These are phyloP conservation scores for Melozone crissalis DNA, from an alignment of 2,113 vertebrate genomes.

Conservation along the genomic window DNA sequence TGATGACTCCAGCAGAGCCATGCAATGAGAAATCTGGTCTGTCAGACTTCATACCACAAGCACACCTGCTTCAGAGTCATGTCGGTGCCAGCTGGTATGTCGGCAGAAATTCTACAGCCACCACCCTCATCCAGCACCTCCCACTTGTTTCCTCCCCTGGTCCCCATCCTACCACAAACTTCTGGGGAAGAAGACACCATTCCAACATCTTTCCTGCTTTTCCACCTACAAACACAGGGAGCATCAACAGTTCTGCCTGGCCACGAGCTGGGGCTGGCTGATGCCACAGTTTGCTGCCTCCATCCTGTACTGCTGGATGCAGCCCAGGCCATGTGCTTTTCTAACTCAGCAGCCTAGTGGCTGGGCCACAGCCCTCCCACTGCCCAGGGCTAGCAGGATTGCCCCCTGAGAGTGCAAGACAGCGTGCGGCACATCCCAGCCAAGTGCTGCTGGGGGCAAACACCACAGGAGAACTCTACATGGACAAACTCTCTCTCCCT, in stretches of 20 bases:
- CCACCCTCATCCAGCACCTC: neutral
- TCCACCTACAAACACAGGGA: fast-evolving
- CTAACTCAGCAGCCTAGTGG: neutral
- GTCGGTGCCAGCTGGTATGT: neutral
- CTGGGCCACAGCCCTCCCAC: neutral
- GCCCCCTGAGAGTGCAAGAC: neutral
- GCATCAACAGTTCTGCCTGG: neutral
- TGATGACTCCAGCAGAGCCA: neutral
- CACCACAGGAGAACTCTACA: neutral
- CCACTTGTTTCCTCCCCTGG: neutral
- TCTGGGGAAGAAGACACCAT: neutral
- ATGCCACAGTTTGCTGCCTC: neutral
- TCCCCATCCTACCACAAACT: neutral
- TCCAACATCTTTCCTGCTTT: neutral
- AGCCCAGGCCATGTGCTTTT: neutral
- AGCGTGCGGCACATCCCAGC: fast-evolving
- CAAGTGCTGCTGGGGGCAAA: neutral
- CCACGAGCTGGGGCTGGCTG: neutral
- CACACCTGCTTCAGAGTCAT: neutral
- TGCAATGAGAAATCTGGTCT: neutral
- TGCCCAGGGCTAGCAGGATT: neutral
- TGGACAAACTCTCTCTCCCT: neutral
- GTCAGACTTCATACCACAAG: neutral
- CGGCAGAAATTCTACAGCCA: neutral
- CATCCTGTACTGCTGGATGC: neutral